Percentiles rank a stretch among this genome's conserved stretches.
These are phyloP conservation scores for Neodiprion lecontei DNA, from an alignment of 1,140 invertebrate species.

Conservation along the genomic window DNA sequence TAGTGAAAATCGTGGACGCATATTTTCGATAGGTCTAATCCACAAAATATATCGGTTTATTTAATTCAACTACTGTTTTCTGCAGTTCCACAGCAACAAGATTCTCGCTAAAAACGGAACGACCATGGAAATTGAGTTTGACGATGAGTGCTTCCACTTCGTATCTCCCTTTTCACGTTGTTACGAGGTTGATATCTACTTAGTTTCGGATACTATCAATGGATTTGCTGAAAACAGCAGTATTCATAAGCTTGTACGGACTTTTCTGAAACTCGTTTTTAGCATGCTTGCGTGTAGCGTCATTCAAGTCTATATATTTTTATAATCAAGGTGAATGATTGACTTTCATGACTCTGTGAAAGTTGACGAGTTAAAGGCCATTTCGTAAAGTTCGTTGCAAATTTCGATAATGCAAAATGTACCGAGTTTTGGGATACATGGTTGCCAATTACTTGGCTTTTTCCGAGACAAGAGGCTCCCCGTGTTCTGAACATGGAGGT, in stretches of 20 bases:
- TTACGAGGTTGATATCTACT: conserved; percentile 46
- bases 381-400: conserved; percentile 44
- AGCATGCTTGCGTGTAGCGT: conserved; percentile 37
- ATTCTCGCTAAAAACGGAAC: conserved; percentile 38
- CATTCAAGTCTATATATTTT: conserved; percentile 56
- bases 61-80: conserved; percentile 25
- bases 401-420: conserved; percentile 54
- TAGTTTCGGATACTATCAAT: conserved; percentile 54
- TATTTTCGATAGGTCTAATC: conserved; percentile 37
- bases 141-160: conserved; percentile 39
- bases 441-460: conserved; percentile 35
- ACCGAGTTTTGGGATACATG: conserved; percentile 47
- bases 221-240: conserved; percentile 57
- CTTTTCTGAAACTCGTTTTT: conserved; percentile 55
- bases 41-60: conserved; percentile 39
- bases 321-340: conserved; percentile 49
- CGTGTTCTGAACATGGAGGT: conserved; percentile 54
- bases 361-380: conserved; percentile 49
- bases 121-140: conserved; percentile 43
- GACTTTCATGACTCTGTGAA: conserved; percentile 52
- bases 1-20: conserved; percentile 43
- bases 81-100: conserved; percentile 33
- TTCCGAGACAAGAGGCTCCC: conserved; percentile 34
- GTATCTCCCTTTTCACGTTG: conserved; percentile 33
- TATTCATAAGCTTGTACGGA: conserved; percentile 59